phyloP scores from a whole-genome alignment of 2,797 vertebrate genomes.

The Rhinatrema bivittatum region DNA sequence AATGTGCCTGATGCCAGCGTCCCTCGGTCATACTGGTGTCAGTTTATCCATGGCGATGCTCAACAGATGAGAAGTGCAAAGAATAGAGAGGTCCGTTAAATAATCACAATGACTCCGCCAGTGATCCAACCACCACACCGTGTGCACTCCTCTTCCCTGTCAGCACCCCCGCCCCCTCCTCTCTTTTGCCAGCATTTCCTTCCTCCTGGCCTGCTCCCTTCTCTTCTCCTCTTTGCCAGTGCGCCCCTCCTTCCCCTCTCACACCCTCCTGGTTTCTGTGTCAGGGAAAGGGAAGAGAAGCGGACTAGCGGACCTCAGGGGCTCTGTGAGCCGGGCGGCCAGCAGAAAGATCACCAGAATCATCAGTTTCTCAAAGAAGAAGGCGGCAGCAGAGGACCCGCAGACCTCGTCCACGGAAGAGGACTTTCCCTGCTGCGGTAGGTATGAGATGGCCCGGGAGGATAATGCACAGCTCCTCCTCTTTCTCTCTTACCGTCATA shows the following conservation, averaged over 20 bases:
- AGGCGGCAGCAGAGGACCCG: constrained; percentile 68
- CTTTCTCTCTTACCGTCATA: no score
- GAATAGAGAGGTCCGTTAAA: no score
- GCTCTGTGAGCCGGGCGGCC: constrained; percentile 85
- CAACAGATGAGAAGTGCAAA: no score
- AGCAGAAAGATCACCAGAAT: constrained; percentile 95
- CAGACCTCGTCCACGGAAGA: constrained; percentile 57
- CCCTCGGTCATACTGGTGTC: no score
- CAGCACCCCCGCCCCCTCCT: fast-evolving
- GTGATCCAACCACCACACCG: no score
- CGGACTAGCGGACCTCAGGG: constrained; percentile 86
- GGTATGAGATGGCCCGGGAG: not conserved
- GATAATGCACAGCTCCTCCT: no score
- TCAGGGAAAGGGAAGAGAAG: constrained; percentile 79
- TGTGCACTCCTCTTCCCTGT: not conserved
- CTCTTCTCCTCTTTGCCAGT: not conserved
- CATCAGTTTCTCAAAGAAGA: constrained; percentile 96
- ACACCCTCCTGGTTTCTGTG: not conserved
- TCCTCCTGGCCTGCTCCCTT: no score
- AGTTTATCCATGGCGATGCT: no score
- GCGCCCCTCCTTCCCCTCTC: not conserved
- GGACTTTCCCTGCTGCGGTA: constrained; percentile 86
- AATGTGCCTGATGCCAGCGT: no score
- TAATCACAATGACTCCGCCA: no score
- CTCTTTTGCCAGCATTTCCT: no score